Evolutionary conservation across 2,888 invertebrate species (phyloP).

Genomic region (Caenorhabditis auriculariae): DNA sequence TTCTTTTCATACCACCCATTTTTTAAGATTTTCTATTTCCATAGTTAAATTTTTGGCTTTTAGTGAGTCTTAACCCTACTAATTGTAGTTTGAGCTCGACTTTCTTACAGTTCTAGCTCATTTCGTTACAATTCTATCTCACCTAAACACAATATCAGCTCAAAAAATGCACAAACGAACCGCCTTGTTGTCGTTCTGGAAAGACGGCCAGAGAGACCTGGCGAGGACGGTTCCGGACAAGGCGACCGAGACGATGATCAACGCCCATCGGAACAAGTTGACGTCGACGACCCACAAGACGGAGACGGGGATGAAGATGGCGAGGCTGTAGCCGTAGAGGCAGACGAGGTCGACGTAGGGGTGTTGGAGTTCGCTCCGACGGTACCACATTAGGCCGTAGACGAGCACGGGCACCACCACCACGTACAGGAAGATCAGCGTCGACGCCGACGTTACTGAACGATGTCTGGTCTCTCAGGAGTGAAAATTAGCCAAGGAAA

Average conservation of each 20-base stretch:
- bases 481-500: too few species aligned
- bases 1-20: too few species aligned
- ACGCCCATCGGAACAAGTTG: constrained; percentile 81
- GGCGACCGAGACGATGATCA: constrained; percentile 79
- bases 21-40: too few species aligned
- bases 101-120: not conserved
- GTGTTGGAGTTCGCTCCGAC: constrained; percentile 66
- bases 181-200: constrained; percentile 68
- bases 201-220: constrained; percentile 79
- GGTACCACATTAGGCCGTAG: constrained; percentile 85
- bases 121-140: not conserved
- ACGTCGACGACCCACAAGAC: constrained; percentile 81
- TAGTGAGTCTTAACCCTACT: too few species aligned
- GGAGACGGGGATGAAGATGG: constrained; percentile 89
- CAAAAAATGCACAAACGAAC: constrained; percentile 38
- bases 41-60: too few species aligned
- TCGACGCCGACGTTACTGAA: constrained; percentile 80
- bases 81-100: too few species aligned
- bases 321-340: constrained; percentile 90
- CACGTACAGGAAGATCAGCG: constrained; percentile 84
- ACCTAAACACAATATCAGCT: not conserved
- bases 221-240: constrained; percentile 84
- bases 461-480: too few species aligned
- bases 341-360: constrained; percentile 82
- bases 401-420: constrained; percentile 81